Percentiles rank a stretch among this genome's conserved stretches.
Conservation (phyloP, 2,797 vertebrate species). For the Eleutherodactylus coqui region DNA sequence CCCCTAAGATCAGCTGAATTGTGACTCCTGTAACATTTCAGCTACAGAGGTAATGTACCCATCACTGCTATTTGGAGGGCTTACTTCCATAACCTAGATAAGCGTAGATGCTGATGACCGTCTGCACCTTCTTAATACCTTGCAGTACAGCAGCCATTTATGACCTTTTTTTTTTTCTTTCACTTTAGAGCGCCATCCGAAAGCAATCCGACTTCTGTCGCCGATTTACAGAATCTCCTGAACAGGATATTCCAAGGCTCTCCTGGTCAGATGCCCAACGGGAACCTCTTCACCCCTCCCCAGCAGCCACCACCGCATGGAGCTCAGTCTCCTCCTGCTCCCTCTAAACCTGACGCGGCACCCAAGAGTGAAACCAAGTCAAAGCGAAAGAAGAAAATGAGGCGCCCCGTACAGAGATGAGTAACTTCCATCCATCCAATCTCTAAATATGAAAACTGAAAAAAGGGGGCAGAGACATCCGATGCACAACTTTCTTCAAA, state of each 20-base stretch:
- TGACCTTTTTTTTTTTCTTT: background rate
- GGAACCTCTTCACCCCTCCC: conserved; percentile 79
- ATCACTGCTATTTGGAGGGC: no score
- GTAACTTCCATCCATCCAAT: background rate
- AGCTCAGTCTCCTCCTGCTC: conserved; percentile 68
- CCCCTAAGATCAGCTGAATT: no score
- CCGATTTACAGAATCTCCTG: conserved; percentile 90
- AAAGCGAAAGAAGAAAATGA: conserved; percentile 87
- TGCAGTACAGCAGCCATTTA: background rate
- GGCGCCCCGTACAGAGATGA: conserved; percentile 92
- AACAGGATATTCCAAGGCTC: conserved; percentile 87
- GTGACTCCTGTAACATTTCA: no score
- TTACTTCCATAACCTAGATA: no score
- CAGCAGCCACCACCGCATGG: conserved; percentile 59
- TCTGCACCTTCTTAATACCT: background rate
- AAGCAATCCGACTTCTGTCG: conserved; percentile 76
- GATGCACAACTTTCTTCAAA: background rate
- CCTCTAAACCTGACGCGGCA: conserved; percentile 74
- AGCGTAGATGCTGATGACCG: no score
- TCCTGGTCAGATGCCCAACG: conserved; percentile 81
- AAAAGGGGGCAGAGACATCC: background rate
- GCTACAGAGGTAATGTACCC: no score
- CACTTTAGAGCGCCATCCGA: conserved; percentile 78
- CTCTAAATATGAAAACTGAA: background rate
- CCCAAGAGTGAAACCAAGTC: conserved; percentile 72